phyloP scores from a whole-genome alignment of 2,888 invertebrate species.

The Unio delphinus region DNA sequence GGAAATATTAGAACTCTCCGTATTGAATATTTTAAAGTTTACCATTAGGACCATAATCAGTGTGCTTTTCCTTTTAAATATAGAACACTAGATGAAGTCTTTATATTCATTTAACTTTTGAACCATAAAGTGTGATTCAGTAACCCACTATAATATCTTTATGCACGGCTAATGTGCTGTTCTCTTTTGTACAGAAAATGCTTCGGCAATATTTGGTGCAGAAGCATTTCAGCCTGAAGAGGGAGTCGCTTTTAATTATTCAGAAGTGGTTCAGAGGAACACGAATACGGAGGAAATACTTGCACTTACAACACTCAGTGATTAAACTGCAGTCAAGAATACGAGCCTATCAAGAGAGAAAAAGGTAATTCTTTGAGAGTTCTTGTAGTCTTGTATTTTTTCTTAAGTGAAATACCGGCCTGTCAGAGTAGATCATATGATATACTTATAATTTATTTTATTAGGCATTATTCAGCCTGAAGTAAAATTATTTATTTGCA shows the following conservation, averaged over 20 bases:
- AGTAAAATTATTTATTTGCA: too few relatives aligned
- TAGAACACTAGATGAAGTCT: too few relatives aligned
- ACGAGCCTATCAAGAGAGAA: constrained; percentile 79
- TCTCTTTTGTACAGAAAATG: constrained; percentile 23
- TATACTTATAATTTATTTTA: too few relatives aligned
- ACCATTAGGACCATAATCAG: too few relatives aligned
- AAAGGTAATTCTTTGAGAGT: constrained; percentile 61
- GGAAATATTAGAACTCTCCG: too few relatives aligned
- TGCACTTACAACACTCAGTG: constrained; percentile 17
- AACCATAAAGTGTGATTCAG: too few relatives aligned
- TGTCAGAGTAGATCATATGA: too few relatives aligned
- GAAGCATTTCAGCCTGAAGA: constrained; percentile 10
- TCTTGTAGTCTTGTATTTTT: neutral
- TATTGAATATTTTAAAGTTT: too few relatives aligned
- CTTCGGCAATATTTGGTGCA: constrained; percentile 30
- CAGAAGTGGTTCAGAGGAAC: constrained; percentile 85
- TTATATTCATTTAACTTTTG: too few relatives aligned
- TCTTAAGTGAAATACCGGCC: neutral
- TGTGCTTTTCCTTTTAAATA: too few relatives aligned
- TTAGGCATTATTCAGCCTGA: too few relatives aligned
- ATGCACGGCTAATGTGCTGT: neutral
- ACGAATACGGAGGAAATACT: constrained; percentile 15
- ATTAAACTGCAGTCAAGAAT: constrained; percentile 78
- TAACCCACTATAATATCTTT: too few relatives aligned
- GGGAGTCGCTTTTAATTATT: constrained; percentile 77